Percentiles rank a stretch among this genome's conserved stretches.
phyloP scores from a whole-genome alignment of 37 sponge, comb jelly and placozoan species.

The Geodia barretti region DNA sequence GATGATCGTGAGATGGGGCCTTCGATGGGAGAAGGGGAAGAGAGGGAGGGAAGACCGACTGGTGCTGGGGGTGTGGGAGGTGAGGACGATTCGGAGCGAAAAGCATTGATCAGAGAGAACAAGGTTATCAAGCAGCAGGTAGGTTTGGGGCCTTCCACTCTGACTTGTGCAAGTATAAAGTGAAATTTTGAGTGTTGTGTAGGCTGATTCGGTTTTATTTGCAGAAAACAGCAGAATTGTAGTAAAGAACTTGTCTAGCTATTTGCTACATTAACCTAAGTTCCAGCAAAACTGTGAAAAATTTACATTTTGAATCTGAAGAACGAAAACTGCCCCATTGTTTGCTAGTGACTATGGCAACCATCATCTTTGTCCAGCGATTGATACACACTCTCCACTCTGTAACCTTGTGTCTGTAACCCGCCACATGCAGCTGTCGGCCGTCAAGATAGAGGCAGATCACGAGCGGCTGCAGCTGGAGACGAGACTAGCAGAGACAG shows the following conservation, averaged over 20 bases:
- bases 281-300: too few relatives aligned
- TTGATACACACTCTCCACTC: neutral
- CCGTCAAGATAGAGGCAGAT: conserved; percentile 12
- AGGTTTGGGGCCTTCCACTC: too few relatives aligned
- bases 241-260: neutral
- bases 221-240: neutral
- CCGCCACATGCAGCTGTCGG: conserved; percentile 28
- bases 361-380: too few relatives aligned
- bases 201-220: neutral
- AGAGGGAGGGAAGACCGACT: neutral
- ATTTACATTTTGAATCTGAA: too few relatives aligned
- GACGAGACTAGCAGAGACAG: conserved; percentile 54
- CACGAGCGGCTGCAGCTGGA: conserved; percentile 54
- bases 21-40: neutral
- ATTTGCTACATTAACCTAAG: too few relatives aligned
- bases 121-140: too few relatives aligned
- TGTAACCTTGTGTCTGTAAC: neutral
- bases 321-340: too few relatives aligned
- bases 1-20: neutral
- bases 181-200: too few relatives aligned
- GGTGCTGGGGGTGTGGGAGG: too few relatives aligned
- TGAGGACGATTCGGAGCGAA: too few relatives aligned
- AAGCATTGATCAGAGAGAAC: conserved; percentile 2
- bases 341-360: too few relatives aligned
- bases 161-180: too few relatives aligned